Conservation (phyloP, 1,140 invertebrate species). For the Drosophila albomicans region DNA sequence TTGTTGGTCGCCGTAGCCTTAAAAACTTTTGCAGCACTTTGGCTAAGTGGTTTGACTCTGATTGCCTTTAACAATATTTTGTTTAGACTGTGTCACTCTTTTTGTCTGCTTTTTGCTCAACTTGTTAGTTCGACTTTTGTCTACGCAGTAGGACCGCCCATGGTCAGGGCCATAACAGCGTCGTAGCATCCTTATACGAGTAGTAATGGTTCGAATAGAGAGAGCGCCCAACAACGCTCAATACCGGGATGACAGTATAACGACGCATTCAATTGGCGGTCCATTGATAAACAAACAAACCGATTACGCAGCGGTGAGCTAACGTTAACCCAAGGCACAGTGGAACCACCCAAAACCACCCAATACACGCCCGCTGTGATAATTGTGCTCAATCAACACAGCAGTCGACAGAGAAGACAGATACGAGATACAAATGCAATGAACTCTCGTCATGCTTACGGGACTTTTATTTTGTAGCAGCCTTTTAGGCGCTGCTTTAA, state of each 20-base stretch:
- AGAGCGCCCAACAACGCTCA: neutral
- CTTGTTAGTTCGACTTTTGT: conserved; percentile 38
- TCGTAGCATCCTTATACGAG: conserved; percentile 1
- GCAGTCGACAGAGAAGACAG: neutral
- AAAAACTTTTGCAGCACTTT: conserved; percentile 31
- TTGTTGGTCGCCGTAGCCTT: neutral
- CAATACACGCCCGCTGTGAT: conserved; percentile 24
- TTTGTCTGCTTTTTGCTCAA: conserved; percentile 18
- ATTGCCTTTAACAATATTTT: conserved; percentile 30
- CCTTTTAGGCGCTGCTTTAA: conserved; percentile 53
- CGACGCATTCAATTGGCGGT: conserved; percentile 67
- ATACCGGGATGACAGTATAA: conserved; percentile 64
- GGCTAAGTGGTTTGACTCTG: conserved; percentile 35
- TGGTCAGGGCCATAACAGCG: conserved; percentile 20
- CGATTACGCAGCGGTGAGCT: conserved; percentile 76
- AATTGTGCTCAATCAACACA: conserved; percentile 44
- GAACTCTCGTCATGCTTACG: conserved; percentile 28
- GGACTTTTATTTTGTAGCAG: conserved; percentile 24
- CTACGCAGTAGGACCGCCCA: conserved; percentile 33
- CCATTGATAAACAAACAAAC: conserved; percentile 72
- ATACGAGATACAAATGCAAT: conserved; percentile 21
- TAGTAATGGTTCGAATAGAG: conserved; percentile 12
- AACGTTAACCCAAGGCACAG: conserved; percentile 20
- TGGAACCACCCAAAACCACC: conserved; percentile 1
- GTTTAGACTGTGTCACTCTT: conserved; percentile 17